These are phyloP conservation scores for Mythimna vitellina DNA, from an alignment of 2,888 invertebrate genomes.

Conservation along the genomic window DNA sequence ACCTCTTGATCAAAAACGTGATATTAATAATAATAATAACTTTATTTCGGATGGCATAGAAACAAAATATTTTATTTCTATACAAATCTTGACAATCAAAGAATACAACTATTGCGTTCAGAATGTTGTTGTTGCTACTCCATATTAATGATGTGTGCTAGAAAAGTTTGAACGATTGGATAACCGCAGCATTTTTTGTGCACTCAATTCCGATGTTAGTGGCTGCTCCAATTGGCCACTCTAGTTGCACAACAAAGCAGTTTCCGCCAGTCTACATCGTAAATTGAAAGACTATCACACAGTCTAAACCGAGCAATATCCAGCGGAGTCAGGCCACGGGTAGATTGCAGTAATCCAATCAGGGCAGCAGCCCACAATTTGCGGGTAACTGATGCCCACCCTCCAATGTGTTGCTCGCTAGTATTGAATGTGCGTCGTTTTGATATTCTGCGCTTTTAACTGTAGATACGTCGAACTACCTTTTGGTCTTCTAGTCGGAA, in stretches of 20 bases:
- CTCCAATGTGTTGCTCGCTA: slow-evolving; percentile 27
- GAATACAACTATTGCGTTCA: too few species aligned
- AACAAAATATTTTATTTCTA: too few species aligned
- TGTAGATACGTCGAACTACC: slow-evolving; percentile 4
- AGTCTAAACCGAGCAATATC: slow-evolving; percentile 39
- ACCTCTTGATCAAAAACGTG: too few species aligned
- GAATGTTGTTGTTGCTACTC: too few species aligned
- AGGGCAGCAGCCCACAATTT: slow-evolving; percentile 68
- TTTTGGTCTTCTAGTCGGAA: too few species aligned
- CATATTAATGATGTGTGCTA: too few species aligned
- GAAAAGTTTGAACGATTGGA: background rate
- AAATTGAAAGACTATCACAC: slow-evolving; percentile 46
- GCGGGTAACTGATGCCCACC: slow-evolving; percentile 60
- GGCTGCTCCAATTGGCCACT: background rate
- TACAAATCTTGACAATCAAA: too few species aligned
- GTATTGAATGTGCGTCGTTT: slow-evolving; percentile 32
- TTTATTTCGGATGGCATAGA: too few species aligned
- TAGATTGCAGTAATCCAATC: slow-evolving; percentile 71
- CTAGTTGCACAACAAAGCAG: slow-evolving; percentile 3
- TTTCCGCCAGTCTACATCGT: slow-evolving; percentile 17
- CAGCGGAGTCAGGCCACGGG: slow-evolving; percentile 36
- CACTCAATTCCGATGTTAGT: too few species aligned
- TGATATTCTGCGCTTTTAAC: slow-evolving; percentile 44
- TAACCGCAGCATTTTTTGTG: background rate
- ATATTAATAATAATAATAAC: too few species aligned